These are phyloP conservation scores for Habroteleia sp. DNA, from an alignment of 2,888 invertebrate genomes.

Conservation along the genomic window DNA sequence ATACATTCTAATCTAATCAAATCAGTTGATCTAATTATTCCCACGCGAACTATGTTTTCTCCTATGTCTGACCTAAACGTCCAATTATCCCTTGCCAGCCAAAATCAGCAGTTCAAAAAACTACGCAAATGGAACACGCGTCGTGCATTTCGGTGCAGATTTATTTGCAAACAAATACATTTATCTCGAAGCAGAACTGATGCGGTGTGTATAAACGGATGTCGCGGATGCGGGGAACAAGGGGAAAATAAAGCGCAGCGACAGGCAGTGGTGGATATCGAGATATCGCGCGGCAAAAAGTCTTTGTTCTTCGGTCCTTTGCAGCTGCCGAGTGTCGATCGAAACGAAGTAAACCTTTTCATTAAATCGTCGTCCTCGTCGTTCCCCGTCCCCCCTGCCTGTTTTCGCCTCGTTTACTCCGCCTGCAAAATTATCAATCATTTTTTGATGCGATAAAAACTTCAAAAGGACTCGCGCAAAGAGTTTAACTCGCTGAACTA, in stretches of 20 bases:
- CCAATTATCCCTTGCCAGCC: too few species aligned
- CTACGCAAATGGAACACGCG: too few species aligned
- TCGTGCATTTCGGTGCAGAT: too few species aligned
- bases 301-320: constrained; percentile 37
- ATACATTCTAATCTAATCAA: too few species aligned
- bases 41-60: too few species aligned
- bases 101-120: too few species aligned
- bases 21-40: too few species aligned
- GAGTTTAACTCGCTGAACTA: constrained; percentile 30
- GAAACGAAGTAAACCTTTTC: constrained; percentile 38
- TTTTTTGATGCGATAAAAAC: constrained; percentile 40
- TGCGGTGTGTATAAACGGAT: constrained; percentile 28
- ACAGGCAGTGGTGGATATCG: not conserved
- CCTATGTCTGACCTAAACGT: too few species aligned
- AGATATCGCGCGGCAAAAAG: not conserved
- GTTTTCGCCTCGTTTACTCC: not conserved
- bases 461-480: constrained; percentile 28
- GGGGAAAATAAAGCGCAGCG: constrained; percentile 3
- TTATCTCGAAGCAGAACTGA: constrained; percentile 51
- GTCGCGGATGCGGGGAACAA: too few species aligned
- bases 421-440: constrained; percentile 31
- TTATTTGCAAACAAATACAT: constrained; percentile 56
- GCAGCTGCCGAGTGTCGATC: not conserved
- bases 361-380: constrained; percentile 16
- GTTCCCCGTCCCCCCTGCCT: not conserved